Evolutionary conservation across 1,140 invertebrate species (phyloP).

Genomic region (Ceratina japonica): DNA sequence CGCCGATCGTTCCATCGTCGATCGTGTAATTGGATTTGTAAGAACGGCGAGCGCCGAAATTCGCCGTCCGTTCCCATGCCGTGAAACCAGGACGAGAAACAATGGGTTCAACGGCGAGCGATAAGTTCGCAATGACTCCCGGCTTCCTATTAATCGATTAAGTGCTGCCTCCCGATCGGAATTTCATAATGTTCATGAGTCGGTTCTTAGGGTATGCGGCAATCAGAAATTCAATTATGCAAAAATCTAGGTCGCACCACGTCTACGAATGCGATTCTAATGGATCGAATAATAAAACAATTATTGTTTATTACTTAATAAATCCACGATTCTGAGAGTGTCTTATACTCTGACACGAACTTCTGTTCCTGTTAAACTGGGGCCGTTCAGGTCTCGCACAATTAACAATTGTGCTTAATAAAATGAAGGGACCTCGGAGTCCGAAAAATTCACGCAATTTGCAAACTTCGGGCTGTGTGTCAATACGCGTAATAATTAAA

Average conservation of each 20-base stretch:
- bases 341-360: neutral
- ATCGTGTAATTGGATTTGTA: conserved; percentile 59
- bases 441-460: neutral
- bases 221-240: neutral
- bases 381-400: too few relatives aligned
- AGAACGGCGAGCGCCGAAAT: conserved; percentile 6
- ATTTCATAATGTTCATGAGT: neutral
- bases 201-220: neutral
- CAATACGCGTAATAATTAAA: conserved; percentile 9
- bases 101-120: conserved; percentile 6
- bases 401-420: neutral
- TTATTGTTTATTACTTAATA: too few relatives aligned
- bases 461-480: neutral
- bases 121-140: neutral
- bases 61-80: conserved; percentile 12
- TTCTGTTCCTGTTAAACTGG: neutral
- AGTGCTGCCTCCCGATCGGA: neutral
- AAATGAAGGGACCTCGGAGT: neutral
- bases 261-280: too few relatives aligned
- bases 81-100: neutral
- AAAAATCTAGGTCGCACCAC: neutral
- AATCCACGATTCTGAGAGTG: too few relatives aligned
- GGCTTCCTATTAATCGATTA: conserved; percentile 3
- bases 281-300: too few relatives aligned
- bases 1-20: conserved; percentile 40